Conservation (phyloP, 1,140 invertebrate genomes). For the Drosophila nannoptera region DNA sequence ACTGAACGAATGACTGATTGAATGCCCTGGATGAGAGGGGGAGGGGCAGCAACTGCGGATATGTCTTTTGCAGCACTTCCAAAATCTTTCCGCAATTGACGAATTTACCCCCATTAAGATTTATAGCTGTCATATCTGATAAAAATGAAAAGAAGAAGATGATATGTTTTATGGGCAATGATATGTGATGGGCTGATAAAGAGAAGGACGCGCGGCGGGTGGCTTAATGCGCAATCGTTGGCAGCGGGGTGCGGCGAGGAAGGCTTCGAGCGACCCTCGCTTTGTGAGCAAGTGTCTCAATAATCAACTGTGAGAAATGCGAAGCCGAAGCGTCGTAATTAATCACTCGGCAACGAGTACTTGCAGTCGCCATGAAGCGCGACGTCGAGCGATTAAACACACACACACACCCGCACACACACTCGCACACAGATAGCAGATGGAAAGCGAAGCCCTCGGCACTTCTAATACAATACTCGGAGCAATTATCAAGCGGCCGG, state of each 20-base stretch:
- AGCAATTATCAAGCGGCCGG: constrained; percentile 61
- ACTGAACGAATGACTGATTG: no score
- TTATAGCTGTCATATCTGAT: no score
- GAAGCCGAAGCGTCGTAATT: constrained; percentile 38
- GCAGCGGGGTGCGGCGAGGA: no score
- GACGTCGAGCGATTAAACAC: constrained; percentile 56
- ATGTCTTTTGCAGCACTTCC: no score
- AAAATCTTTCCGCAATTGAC: no score
- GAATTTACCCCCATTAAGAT: no score
- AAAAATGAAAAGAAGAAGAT: neutral
- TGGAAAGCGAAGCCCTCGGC: constrained; percentile 45
- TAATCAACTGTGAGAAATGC: constrained; percentile 43
- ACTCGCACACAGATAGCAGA: constrained; percentile 40
- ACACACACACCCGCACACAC: constrained; percentile 11
- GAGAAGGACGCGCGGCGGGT: no score
- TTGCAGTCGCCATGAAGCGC: constrained; percentile 25
- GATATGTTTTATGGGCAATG: no score
- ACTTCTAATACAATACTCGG: constrained; percentile 59
- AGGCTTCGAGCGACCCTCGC: constrained; percentile 12
- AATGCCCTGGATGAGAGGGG: no score
- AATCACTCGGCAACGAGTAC: constrained; percentile 33
- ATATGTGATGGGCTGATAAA: no score
- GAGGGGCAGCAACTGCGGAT: no score
- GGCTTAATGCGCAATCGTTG: no score
- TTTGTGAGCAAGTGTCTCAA: constrained; percentile 22